Percentiles rank a stretch among this genome's conserved stretches.
Conservation (phyloP, 2,888 invertebrate species). For the Amiota mariae region DNA sequence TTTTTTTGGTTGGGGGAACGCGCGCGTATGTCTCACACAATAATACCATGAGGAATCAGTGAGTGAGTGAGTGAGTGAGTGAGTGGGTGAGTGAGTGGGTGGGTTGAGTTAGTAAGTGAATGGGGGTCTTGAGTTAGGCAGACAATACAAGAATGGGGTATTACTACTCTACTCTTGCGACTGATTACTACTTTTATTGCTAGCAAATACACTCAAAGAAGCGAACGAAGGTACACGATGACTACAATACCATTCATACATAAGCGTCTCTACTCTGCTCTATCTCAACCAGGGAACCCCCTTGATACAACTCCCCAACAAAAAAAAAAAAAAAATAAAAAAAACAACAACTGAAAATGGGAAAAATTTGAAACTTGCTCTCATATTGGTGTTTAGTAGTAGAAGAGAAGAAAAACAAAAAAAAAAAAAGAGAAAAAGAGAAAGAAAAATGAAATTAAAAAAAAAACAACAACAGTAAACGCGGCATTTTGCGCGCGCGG, state of each 20-base stretch:
- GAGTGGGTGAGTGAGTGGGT: slow-evolving; percentile 12
- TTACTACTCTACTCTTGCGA: slow-evolving; percentile 41
- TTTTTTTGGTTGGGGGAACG: not conserved
- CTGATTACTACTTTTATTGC: slow-evolving; percentile 74
- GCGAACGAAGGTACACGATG: slow-evolving; percentile 18
- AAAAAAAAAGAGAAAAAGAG: not conserved
- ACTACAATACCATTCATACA: slow-evolving; percentile 15
- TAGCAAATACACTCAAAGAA: slow-evolving; percentile 65
- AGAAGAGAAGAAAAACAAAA: too few species aligned
- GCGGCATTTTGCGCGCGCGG: not conserved
- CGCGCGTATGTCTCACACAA: not conserved
- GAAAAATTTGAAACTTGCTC: too few species aligned
- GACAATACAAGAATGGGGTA: too few species aligned
- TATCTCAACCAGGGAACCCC: too few species aligned
- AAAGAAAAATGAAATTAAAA: not conserved
- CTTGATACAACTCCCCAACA: not conserved
- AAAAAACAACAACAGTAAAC: too few species aligned
- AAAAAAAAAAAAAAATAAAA: slow-evolving; percentile 19
- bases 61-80: slow-evolving; percentile 27
- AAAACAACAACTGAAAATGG: slow-evolving; percentile 30
- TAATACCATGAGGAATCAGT: slow-evolving; percentile 31
- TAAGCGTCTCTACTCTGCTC: not conserved
- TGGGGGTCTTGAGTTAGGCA: not conserved
- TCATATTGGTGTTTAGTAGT: slow-evolving; percentile 33
- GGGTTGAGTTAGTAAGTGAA: not conserved